These are phyloP conservation scores for Chrysemys picta DNA, from an alignment of 2,113 vertebrate species.

Conservation along the genomic window DNA sequence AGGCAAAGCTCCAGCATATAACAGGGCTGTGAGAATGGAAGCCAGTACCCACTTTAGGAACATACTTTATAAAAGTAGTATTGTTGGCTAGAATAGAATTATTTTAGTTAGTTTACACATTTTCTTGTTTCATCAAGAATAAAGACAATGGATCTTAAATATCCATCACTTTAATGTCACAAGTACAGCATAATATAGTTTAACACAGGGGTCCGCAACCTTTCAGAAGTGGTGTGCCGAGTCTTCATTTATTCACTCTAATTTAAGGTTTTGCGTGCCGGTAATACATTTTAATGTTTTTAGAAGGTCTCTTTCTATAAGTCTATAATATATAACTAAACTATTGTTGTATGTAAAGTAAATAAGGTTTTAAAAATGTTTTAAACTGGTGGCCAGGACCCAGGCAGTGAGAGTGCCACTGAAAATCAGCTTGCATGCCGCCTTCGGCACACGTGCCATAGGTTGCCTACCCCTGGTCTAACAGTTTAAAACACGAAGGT, in stretches of 20 bases:
- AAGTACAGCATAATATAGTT: background rate
- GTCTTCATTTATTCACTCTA: too few relatives aligned
- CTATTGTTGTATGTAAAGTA: too few relatives aligned
- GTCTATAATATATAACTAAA: too few relatives aligned
- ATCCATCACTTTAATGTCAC: background rate
- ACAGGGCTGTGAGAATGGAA: background rate
- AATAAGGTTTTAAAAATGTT: too few relatives aligned
- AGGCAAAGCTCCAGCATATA: conserved; percentile 4
- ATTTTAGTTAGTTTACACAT: background rate
- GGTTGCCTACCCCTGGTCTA: background rate
- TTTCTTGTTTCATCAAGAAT: background rate
- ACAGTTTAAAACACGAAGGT: background rate
- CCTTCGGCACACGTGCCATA: too few relatives aligned
- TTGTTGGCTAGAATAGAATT: background rate
- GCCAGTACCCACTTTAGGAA: background rate
- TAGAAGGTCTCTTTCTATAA: too few relatives aligned
- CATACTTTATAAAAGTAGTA: background rate
- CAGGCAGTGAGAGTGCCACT: too few relatives aligned
- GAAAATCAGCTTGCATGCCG: too few relatives aligned
- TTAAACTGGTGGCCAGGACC: too few relatives aligned
- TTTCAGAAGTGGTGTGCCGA: too few relatives aligned
- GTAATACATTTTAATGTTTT: too few relatives aligned
- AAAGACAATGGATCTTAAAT: background rate
- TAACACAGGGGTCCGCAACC: background rate
- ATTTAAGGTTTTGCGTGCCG: too few relatives aligned